Percentiles rank a stretch among this genome's conserved stretches.
These are phyloP conservation scores for Lucilia cuprina DNA, from an alignment of 1,140 invertebrate genomes.

Conservation along the genomic window DNA sequence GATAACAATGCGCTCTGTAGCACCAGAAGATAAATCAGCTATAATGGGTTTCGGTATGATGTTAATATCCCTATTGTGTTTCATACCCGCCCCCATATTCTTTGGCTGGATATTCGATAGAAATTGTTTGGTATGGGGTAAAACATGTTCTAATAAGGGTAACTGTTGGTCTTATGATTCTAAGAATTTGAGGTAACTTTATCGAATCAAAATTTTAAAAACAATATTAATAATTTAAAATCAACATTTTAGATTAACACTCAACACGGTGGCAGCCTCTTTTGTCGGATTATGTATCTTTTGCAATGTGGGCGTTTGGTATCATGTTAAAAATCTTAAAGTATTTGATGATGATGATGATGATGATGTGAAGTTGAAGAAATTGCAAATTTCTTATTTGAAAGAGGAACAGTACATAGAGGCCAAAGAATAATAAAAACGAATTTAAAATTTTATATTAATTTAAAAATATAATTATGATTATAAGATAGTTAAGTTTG, in stretches of 20 bases:
- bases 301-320: slow-evolving; percentile 72
- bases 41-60: slow-evolving; percentile 72
- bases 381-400: neutral
- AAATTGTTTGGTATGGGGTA: slow-evolving; percentile 76
- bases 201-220: neutral
- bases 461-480: too few species aligned
- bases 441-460: too few species aligned
- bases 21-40: slow-evolving; percentile 73
- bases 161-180: slow-evolving; percentile 79
- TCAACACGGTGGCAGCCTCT: slow-evolving; percentile 71
- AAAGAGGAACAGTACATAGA: neutral
- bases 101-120: slow-evolving; percentile 76
- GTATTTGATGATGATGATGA: slow-evolving; percentile 77
- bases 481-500: too few species aligned
- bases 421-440: neutral
- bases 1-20: slow-evolving; percentile 72
- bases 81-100: slow-evolving; percentile 75
- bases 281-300: slow-evolving; percentile 71
- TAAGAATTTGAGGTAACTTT: slow-evolving; percentile 66
- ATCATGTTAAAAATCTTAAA: slow-evolving; percentile 71
- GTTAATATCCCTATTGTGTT: slow-evolving; percentile 70
- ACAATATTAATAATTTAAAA: neutral
- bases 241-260: slow-evolving; percentile 61
- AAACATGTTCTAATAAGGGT: slow-evolving; percentile 73
- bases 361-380: slow-evolving; percentile 56